Evolutionary conservation across 2,797 vertebrate species (phyloP).

Genomic region (Tapirus indicus): DNA sequence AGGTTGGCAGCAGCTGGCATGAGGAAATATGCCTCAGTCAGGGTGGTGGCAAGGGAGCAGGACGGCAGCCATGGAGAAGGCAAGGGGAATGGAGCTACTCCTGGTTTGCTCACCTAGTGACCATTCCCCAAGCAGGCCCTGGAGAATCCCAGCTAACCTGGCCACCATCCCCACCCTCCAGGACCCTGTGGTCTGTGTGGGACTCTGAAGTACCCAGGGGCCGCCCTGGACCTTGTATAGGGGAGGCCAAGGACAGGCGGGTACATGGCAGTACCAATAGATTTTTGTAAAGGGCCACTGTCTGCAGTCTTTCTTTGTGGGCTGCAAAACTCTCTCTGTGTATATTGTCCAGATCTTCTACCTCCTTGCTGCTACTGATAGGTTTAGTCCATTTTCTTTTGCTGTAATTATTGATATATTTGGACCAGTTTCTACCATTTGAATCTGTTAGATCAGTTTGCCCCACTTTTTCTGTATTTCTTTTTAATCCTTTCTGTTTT

Average conservation of each 20-base stretch:
- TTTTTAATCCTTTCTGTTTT: background rate
- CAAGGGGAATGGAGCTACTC: background rate
- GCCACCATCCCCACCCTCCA: background rate
- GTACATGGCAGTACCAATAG: background rate
- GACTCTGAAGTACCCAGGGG: accelerated
- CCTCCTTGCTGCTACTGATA: background rate
- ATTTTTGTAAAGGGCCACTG: background rate
- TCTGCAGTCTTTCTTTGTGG: background rate
- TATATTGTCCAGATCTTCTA: background rate
- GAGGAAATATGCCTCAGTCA: background rate
- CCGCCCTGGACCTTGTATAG: accelerated
- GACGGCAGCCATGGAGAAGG: background rate
- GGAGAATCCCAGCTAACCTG: background rate
- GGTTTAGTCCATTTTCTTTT: background rate
- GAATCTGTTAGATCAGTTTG: background rate
- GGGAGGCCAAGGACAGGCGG: accelerated
- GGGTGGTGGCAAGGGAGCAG: too few relatives aligned
- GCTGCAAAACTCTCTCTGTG: too few relatives aligned
- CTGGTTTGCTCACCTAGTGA: too few relatives aligned
- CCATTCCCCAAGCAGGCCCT: background rate
- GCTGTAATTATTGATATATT: background rate
- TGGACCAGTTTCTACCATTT: background rate
- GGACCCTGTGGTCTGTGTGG: background rate
- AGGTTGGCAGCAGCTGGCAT: background rate
- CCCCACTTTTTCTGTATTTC: background rate